A percentile compares a stretch with the other conserved stretches of the same genome.
Evolutionary conservation across 2,797 vertebrate genomes (phyloP).

Genomic region (Vespertilio murinus): DNA sequence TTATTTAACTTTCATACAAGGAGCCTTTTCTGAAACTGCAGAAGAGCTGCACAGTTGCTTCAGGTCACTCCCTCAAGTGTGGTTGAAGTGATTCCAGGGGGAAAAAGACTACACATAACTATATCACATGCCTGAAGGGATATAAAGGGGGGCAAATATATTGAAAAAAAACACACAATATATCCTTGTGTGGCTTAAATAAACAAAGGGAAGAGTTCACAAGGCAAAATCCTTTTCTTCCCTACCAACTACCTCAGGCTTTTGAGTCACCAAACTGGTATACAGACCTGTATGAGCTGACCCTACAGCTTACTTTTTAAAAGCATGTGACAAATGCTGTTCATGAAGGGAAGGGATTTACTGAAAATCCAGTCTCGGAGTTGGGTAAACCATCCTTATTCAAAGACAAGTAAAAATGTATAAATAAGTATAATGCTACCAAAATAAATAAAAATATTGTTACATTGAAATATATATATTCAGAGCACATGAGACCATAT

Average conservation of each 20-base stretch:
- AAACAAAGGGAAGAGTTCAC: background rate
- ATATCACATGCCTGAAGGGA: background rate
- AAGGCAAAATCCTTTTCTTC: background rate
- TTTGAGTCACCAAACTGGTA: background rate
- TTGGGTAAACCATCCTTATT: background rate
- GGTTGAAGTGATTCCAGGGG: background rate
- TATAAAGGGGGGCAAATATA: background rate
- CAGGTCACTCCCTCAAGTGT: background rate
- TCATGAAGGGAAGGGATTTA: background rate
- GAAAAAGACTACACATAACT: background rate
- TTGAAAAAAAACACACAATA: background rate
- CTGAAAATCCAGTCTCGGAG: background rate
- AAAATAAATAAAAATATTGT: background rate
- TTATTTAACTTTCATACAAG: background rate
- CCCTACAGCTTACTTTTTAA: background rate
- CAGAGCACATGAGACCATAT: background rate
- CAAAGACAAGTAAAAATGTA: background rate
- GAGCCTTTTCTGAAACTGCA: background rate
- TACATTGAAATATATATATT: background rate
- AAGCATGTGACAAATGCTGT: background rate
- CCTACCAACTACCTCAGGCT: background rate
- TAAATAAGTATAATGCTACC: background rate
- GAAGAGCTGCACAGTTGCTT: background rate
- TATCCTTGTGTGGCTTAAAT: background rate
- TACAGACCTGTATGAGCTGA: background rate